Evolutionary conservation across 2,888 invertebrate species (phyloP), one percentile per base, ranked within the genome.

Genomic region (Clanis bilineata): DNA sequence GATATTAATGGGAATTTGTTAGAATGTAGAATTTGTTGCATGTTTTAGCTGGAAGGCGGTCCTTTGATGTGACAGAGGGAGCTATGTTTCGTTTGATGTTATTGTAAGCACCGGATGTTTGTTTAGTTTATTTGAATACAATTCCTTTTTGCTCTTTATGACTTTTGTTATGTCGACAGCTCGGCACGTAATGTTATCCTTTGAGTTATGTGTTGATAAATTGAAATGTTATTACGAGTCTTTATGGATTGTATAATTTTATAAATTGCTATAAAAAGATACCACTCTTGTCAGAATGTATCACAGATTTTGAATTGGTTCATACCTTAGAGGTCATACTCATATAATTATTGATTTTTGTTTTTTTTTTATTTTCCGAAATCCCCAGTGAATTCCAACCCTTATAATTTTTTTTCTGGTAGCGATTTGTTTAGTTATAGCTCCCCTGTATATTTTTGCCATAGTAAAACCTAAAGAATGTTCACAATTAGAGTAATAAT

Each of bases 1-100:
- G 79, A 80, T 85, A 86, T 86, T 56, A 83, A 83, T 82, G 84
- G 85, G 79, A 75, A 82, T 84, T 82, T 77, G 80, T 83, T 74
- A 70, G 60, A 62, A 76, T 71, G 70, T 68, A 67, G 73, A 76
- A 76, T 74, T 76, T 77, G 74, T 75, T 71, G 73, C 70, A 68
- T 70, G 68, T 77, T 70, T 69, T 54, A 44, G 45, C 67, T 64
- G 60, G 64, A 71, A 69, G 66, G 67, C 64, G 69, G 65, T 59
- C 57, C 79, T 80, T 80, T 80, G 80, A 80, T 61, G 61, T 58
- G 44, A 58, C 57, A 61, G 41, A 28, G 57, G 23, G 47, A 43
- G 39, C 57, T 57, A 41, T 54, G 44, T 57, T 60, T 64, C 66
- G 66, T 77, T 76, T 77, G 70, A 76, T 77, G 76, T 77, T 77